Conservation (phyloP, 2,113 vertebrate species). For the Opisthocomus hoazin region DNA sequence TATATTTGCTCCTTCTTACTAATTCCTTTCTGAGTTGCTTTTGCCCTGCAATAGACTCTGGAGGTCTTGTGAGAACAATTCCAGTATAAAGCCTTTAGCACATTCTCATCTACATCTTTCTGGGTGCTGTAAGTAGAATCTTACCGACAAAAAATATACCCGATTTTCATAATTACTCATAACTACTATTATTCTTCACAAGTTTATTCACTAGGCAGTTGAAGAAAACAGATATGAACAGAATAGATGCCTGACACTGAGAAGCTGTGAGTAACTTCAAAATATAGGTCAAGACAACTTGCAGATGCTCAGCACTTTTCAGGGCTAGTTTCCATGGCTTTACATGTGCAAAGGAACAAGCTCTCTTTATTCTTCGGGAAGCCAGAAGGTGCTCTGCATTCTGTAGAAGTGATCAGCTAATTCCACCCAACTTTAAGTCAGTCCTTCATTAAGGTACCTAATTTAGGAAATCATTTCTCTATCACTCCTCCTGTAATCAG, state of each 20-base stretch:
- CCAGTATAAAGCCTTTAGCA: background rate
- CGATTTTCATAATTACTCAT: background rate
- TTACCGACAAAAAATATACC: background rate
- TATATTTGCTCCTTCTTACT: background rate
- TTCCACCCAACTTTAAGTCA: background rate
- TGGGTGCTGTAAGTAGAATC: background rate
- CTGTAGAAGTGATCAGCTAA: background rate
- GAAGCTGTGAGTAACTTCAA: background rate
- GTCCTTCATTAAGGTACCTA: background rate
- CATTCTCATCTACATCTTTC: background rate
- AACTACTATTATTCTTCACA: background rate
- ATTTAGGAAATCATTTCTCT: background rate
- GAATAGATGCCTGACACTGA: background rate
- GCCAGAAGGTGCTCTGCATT: background rate
- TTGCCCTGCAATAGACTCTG: background rate
- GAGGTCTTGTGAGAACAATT: background rate
- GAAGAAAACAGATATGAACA: background rate
- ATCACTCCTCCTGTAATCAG: background rate
- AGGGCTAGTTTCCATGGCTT: background rate
- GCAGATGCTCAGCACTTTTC: background rate
- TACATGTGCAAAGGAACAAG: accelerated
- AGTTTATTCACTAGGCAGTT: background rate
- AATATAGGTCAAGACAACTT: background rate
- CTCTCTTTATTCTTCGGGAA: background rate
- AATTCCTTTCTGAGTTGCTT: background rate